Evolutionary conservation across 1,140 invertebrate species (phyloP), one percentile per base, ranked within the genome.

Genomic region (Kradibia gibbosae): DNA sequence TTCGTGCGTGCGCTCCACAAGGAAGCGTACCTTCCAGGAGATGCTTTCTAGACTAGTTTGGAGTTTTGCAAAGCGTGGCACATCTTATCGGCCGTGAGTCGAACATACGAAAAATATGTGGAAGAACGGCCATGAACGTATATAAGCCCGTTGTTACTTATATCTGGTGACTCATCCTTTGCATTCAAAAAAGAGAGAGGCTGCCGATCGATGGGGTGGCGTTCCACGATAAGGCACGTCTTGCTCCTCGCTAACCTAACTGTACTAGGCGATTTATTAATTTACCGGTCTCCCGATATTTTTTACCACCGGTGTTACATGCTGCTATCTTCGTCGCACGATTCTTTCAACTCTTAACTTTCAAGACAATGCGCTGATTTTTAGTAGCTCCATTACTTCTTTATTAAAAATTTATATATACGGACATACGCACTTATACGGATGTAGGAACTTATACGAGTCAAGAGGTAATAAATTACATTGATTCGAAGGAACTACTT

Each of bases 11-110:
- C 53, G 70, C 7, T 15, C 36, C 65, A 60, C 36, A 28, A 22
- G 31, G 31, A 50, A 48, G 39, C n/a, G 31, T 70, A 34, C 45
- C 65, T 73, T 72, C 55, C 50, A 34, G 67, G 65, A 78, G 22
- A 70, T 76, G 17, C 34, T 77, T 3, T 22, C 31, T 20, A 48
- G 55, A 42, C 42, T 31, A 77, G 57, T 65, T 48, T 28, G 39
- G 39, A 62, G 50, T 55, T 74, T 42, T 50, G 25, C 11, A 15
- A 36, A 25, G 53, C 22, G 53, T 39, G 22, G 34, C 39, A n/a
- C 60, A 36, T 55, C 73, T 75, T 75, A 75, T 75, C 50, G 73
- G 45, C 10, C 39, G 65, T n/a, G 42, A 15, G 28, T 34, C 28
- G 60, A 20, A 28, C 60, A 15, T 34, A 34, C 25, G 28, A 34